Evolutionary conservation across 2,797 vertebrate species (phyloP).

Genomic region (Crenuchus spilurus): DNA sequence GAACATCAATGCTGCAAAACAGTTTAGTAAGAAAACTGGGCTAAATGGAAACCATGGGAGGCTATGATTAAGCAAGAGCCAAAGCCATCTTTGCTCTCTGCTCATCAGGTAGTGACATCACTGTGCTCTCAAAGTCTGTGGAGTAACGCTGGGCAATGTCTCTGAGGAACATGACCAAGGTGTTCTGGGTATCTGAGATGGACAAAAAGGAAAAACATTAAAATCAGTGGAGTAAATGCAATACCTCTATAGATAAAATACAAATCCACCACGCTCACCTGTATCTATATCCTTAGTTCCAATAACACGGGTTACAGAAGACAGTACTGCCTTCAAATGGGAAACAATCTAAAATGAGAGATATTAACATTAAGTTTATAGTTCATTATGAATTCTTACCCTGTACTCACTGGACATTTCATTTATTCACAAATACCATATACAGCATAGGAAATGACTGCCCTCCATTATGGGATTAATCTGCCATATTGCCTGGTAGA

Average conservation of each 20-base stretch:
- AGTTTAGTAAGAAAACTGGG: slow-evolving; percentile 45
- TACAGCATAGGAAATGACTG: no score
- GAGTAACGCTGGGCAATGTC: slow-evolving; percentile 75
- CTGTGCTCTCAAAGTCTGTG: slow-evolving; percentile 78
- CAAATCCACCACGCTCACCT: slow-evolving; percentile 62
- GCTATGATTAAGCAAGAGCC: slow-evolving; percentile 64
- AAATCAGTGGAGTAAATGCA: neutral
- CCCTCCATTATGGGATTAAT: no score
- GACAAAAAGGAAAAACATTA: neutral
- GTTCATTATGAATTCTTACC: neutral
- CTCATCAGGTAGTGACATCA: slow-evolving; percentile 78
- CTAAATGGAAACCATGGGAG: slow-evolving; percentile 32
- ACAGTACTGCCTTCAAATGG: slow-evolving; percentile 72
- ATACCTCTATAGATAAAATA: neutral
- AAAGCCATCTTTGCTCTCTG: slow-evolving; percentile 71
- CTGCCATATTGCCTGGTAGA: no score
- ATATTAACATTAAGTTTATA: neutral
- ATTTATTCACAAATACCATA: no score
- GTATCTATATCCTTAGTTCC: slow-evolving; percentile 67
- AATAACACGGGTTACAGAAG: slow-evolving; percentile 65
- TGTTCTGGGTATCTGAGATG: slow-evolving; percentile 76
- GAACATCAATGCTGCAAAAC: slow-evolving; percentile 30
- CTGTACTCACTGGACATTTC: no score
- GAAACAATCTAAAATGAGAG: slow-evolving; percentile 55
- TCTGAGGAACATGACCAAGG: slow-evolving; percentile 71